Conservation (phyloP, 2,888 invertebrate species). For the Chloroclystis v-ata region DNA sequence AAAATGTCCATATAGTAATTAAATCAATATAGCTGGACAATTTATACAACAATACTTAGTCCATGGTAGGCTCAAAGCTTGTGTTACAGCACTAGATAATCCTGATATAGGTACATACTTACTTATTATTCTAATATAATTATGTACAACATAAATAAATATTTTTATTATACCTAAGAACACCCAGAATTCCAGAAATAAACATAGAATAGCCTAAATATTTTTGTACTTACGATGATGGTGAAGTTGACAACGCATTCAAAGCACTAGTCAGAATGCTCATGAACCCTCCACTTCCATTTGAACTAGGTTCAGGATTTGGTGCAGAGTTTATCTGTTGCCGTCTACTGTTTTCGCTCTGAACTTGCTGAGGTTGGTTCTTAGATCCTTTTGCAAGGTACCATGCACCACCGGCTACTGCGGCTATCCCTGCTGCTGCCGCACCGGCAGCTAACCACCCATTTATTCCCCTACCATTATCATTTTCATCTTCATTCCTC, state of each 20-base stretch:
- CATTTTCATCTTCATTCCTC: constrained; percentile 6
- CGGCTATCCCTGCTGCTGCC: constrained; percentile 24
- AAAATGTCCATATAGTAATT: too few species aligned
- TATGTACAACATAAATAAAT: too few species aligned
- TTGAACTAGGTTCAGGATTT: background rate
- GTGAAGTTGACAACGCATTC: background rate
- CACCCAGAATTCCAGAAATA: too few species aligned
- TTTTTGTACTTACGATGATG: too few species aligned
- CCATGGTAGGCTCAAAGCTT: too few species aligned
- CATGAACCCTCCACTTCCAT: background rate
- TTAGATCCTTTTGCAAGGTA: constrained; percentile 20
- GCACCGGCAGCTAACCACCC: constrained; percentile 9
- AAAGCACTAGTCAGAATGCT: background rate
- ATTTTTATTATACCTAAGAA: too few species aligned
- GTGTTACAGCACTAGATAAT: too few species aligned
- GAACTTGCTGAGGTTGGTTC: background rate
- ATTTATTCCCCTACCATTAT: constrained; percentile 1
- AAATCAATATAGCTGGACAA: too few species aligned
- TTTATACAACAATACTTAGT: too few species aligned
- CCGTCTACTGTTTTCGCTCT: background rate
- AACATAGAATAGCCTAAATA: too few species aligned
- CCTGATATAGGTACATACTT: too few species aligned
- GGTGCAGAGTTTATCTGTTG: background rate
- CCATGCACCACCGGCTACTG: constrained; percentile 23
- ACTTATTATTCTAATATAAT: too few species aligned